phyloP scores from a whole-genome alignment of 2,888 invertebrate species.

The Caradrina kadenii region DNA sequence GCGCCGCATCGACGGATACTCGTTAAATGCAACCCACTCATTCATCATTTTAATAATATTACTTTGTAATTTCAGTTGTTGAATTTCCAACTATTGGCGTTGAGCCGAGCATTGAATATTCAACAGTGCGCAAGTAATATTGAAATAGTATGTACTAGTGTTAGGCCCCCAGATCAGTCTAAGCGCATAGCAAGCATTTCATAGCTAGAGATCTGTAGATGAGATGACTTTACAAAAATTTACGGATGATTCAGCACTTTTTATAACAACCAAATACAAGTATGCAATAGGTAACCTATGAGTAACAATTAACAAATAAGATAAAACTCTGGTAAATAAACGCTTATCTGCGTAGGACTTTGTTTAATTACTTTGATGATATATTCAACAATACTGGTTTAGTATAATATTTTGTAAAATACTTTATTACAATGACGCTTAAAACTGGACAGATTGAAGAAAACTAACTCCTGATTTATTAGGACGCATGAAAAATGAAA shows the following conservation, averaged over 20 bases:
- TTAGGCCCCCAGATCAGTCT: no score
- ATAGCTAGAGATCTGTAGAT: no score
- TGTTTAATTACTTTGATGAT: neutral
- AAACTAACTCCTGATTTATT: no score
- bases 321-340: slow-evolving; percentile 27
- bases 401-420: neutral
- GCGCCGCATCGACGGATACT: no score
- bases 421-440: neutral
- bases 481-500: neutral
- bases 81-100: no score
- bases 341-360: slow-evolving; percentile 12
- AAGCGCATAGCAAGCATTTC: no score
- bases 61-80: no score
- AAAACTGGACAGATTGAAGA: neutral
- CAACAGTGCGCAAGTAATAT: no score
- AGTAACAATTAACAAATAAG: slow-evolving; percentile 11
- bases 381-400: neutral
- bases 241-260: neutral
- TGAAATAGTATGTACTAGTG: no score
- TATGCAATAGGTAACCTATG: neutral
- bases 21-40: no score
- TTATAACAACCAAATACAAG: neutral
- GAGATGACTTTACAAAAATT: neutral
- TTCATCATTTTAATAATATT: no score
- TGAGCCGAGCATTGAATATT: no score